Base-by-base conservation (phyloP, 2,888 invertebrate genomes). In the Neoascia interrupta region DNA sequence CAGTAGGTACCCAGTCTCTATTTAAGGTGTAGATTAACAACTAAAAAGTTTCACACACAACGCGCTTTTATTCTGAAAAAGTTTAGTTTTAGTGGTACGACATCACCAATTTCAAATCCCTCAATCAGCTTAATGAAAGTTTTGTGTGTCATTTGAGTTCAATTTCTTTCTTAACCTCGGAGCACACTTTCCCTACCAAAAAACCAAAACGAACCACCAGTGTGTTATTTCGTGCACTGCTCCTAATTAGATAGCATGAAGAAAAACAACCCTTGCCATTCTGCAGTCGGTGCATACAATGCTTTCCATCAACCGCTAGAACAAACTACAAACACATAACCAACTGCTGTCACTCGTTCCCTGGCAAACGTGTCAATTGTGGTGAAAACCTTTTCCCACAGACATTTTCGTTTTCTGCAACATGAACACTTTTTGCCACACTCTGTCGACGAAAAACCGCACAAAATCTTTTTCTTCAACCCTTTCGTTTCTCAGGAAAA, bases 391-490 rank as follows among this genome's bases (percentile, higher is more conserved):
- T 53, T 76, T 70, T 41, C 36, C 61, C 63, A 58, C 64, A 64
- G 70, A 76, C 51, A 53, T 76, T 70, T 70, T 70, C 34, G 15
- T 64, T 76, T 76, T 76, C 64, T 64, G 58, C 63, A 53, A 58
- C 58, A 64, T 56, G 70, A 53, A 41, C 47, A 45, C 63, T 58
- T 43, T 36, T 43, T 10, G 34, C n/a, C 21, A 21, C 49, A 53
- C 47, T 11, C 54, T 28, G 10, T 16, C 31, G 5, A 6, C 21
- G 47, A n/a, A 26, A 5, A 70, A 53, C 58, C 75, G 31, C 41
- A 31, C 3, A 75, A 75, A 63, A 45, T 63, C 39, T 66, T 75
- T 60, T 76, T 28, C 21, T 58, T 43, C 51, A 31, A 23, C n/a
- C 21, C 23, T 6, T 45, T 51, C 39, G 13, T 6, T 6, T n/a